Percentiles rank a stretch among this genome's conserved stretches.
phyloP scores from a whole-genome alignment of 2,888 invertebrate genomes.

The Epinotia ramella region DNA sequence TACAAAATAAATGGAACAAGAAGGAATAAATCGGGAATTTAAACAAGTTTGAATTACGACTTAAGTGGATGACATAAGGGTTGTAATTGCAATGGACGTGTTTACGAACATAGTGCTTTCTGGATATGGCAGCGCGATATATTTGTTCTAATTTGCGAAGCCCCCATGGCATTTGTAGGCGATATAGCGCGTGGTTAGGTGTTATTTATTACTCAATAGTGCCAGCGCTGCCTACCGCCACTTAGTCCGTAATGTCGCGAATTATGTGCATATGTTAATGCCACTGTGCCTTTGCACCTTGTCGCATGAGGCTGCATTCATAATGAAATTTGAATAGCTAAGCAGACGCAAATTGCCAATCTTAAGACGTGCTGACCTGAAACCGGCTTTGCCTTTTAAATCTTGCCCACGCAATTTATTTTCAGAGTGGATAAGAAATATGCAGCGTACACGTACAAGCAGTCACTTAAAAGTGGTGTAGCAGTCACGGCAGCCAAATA shows the following conservation, averaged over 20 bases:
- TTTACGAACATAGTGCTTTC: background rate
- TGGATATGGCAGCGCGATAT: constrained; percentile 13
- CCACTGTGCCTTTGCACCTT: constrained; percentile 12
- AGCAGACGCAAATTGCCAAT: constrained; percentile 11
- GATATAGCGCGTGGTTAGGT: constrained; percentile 56
- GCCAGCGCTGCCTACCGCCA: constrained; percentile 49
- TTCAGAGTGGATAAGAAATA: background rate
- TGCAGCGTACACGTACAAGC: too few relatives aligned
- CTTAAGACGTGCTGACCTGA: constrained; percentile 16
- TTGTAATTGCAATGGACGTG: background rate
- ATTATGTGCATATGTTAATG: constrained; percentile 67
- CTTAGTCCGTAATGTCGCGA: constrained; percentile 60
- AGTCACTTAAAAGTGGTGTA: too few relatives aligned
- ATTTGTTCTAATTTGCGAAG: constrained; percentile 63
- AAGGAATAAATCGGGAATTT: background rate
- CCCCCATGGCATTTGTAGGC: constrained; percentile 54
- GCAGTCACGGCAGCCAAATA: too few relatives aligned
- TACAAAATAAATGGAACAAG: background rate
- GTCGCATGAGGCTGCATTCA: background rate
- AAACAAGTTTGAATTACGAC: background rate
- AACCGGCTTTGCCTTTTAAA: constrained; percentile 8
- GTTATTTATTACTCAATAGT: constrained; percentile 65
- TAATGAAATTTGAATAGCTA: constrained; percentile 9
- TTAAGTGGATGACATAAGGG: background rate
- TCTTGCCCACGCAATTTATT: background rate